These are phyloP conservation scores for Aix galericulata DNA, from an alignment of 2,113 vertebrate species.

Conservation along the genomic window DNA sequence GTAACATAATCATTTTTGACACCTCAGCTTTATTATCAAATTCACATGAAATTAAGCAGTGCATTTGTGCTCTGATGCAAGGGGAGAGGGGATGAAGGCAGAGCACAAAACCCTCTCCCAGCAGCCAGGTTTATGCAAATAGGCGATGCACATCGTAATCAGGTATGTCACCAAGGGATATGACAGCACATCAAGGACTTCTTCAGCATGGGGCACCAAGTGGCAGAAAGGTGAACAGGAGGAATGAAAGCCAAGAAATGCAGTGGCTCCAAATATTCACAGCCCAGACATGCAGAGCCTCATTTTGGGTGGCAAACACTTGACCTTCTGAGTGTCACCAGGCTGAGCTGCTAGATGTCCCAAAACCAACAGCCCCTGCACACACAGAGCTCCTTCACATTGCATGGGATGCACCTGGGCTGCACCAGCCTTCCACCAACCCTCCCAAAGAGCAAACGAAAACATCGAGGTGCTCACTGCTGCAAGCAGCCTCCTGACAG, in stretches of 20 bases:
- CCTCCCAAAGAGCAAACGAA: neutral
- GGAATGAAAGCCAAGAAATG: neutral
- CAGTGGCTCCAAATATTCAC: too few relatives aligned
- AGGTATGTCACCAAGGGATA: neutral
- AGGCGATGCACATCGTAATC: neutral
- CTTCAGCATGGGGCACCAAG: accelerated
- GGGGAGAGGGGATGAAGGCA: neutral
- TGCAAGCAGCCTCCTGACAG: neutral
- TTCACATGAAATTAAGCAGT: neutral
- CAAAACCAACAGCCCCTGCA: accelerated
- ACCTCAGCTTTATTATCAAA: constrained; percentile 5
- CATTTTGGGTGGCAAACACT: neutral
- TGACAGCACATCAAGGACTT: neutral
- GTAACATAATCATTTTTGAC: neutral
- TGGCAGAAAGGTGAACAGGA: neutral
- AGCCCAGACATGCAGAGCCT: neutral
- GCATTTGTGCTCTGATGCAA: neutral
- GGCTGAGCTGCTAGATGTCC: neutral
- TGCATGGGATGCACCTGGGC: neutral
- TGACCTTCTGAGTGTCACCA: neutral
- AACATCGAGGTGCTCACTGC: neutral
- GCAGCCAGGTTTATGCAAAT: neutral
- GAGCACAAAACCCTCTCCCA: neutral
- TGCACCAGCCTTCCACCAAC: neutral
- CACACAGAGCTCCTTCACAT: accelerated